Base-by-base conservation (phyloP, 1,140 invertebrate genomes). In the Sarcophaga peregrina region DNA sequence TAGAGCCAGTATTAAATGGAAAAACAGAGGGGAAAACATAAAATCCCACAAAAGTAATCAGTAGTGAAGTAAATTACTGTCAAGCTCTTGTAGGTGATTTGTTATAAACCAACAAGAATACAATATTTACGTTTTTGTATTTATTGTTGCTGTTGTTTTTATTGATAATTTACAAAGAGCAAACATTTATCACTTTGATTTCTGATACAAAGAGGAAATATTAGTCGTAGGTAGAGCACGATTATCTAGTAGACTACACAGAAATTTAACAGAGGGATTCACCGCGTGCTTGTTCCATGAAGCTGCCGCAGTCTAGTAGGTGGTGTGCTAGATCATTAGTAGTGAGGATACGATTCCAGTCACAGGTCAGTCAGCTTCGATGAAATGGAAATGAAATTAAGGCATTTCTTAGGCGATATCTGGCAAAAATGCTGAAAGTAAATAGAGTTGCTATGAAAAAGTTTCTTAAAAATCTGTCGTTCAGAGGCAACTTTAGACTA, bases 31-130 rank as follows among this genome's bases (percentile, higher is more conserved):
- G 15, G 47, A 5, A 46, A 25, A 73, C 68, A 17, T 17, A 50
- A 50, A 78, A 78, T 78, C 75, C 75, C 75, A 45, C 75, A 78
- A 78, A 78, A 78, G 75, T 78, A 78, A 78, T 78, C 75, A 78
- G 75, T 20, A 78, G n/a, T 52, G 75, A 78, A 78, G 75, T 78
- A 78, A 78, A 78, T 78, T 78, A 52, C 75, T 78, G 75, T 78
- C 75, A 78, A 78, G 47, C 50, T 78, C 50, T 47, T 78, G 75
- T 48, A 78, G 75, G 75, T 78, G 75, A 78, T 78, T 78, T 78
- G 75, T 78, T 78, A 78, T 78, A 78, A 78, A 78, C 1, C 75
- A 78, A 78, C 50, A 47, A 50, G 75, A 50, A 50, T 25, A 47
- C 75, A 78, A 50, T 78, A 78, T 75, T 48, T 78, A 50, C 17